Evolutionary conservation across 2,113 vertebrate species (phyloP).

Genomic region (Lamprotornis superbus): DNA sequence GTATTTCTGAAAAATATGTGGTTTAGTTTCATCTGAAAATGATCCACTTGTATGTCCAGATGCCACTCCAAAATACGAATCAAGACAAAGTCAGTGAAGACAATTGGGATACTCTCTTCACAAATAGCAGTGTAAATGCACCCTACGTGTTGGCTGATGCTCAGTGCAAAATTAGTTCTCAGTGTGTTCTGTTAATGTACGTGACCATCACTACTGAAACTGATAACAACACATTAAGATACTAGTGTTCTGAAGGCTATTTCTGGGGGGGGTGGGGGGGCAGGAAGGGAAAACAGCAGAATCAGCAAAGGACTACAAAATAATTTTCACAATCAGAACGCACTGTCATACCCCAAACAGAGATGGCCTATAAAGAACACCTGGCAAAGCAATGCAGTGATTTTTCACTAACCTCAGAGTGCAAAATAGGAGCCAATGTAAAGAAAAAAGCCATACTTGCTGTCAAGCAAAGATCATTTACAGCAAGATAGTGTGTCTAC

Average conservation of each 20-base stretch:
- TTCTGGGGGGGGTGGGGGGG: neutral
- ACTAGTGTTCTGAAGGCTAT: neutral
- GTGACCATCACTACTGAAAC: neutral
- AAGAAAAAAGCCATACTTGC: neutral
- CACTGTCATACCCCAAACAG: neutral
- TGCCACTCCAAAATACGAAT: neutral
- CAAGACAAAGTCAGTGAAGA: neutral
- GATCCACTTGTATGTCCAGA: neutral
- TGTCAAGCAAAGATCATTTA: neutral
- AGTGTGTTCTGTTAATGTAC: neutral
- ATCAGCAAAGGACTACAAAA: neutral
- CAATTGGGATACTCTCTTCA: neutral
- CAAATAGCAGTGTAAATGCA: neutral
- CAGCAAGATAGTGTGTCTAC: neutral
- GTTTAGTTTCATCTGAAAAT: neutral
- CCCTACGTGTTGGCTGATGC: neutral
- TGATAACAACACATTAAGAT: neutral
- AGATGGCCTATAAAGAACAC: neutral
- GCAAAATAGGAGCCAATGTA: neutral
- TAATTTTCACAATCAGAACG: neutral
- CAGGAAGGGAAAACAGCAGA: neutral
- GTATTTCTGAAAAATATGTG: neutral
- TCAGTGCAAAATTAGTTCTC: neutral
- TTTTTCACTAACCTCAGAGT: neutral
- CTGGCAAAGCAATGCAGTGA: neutral